Percentiles rank a stretch among this genome's conserved stretches.
Evolutionary conservation across 2,113 vertebrate species (phyloP).

Genomic region (Guaruba guarouba): DNA sequence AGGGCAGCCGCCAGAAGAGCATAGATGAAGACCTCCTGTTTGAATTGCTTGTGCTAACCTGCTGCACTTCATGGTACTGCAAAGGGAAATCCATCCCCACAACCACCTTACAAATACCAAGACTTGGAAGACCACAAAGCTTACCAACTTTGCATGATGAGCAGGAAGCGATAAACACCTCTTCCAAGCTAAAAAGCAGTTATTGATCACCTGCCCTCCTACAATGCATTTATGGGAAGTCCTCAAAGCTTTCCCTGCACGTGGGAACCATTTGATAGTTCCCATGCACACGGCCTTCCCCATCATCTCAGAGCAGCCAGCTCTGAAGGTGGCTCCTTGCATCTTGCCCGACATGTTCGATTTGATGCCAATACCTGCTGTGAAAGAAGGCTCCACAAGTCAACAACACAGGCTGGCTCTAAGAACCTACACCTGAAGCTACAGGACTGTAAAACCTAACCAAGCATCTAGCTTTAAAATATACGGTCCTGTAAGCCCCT

Average conservation of each 20-base stretch:
- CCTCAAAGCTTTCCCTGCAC: background rate
- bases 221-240: background rate
- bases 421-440: background rate
- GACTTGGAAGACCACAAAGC: background rate
- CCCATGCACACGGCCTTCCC: background rate
- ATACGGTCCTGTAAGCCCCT: conserved; percentile 38
- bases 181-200: background rate
- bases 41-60: fast-evolving
- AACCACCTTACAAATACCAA: background rate
- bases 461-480: conserved; percentile 43
- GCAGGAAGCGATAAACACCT: background rate
- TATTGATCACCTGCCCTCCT: background rate
- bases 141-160: background rate
- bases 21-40: background rate
- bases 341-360: background rate
- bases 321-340: background rate
- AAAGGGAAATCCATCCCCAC: background rate
- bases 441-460: conserved; percentile 5
- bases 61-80: background rate
- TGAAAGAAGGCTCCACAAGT: background rate
- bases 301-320: background rate
- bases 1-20: background rate
- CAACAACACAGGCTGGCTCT: background rate
- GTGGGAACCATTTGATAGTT: background rate
- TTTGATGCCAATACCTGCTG: background rate